Percentiles rank a stretch among this genome's conserved stretches.
phyloP scores from a whole-genome alignment of 1,140 invertebrate species.

The Drosophila ogumai region DNA sequence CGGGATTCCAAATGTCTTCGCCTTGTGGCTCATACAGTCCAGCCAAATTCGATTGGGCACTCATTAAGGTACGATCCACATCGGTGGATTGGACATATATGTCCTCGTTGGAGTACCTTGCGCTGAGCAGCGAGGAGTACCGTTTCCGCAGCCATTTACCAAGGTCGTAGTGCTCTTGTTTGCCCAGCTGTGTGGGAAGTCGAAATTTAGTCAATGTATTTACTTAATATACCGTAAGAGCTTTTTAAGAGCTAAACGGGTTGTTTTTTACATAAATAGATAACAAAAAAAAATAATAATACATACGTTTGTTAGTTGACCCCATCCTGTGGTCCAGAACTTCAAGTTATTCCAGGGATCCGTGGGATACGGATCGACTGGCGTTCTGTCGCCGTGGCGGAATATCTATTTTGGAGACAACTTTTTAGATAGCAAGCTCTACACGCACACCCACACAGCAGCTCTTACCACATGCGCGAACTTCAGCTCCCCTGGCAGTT shows the following conservation, averaged over 20 bases:
- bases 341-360: conserved; percentile 90
- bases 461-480: conserved; percentile 82
- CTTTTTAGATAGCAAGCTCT: not conserved
- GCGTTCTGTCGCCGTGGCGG: conserved; percentile 94
- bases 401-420: conserved; percentile 85
- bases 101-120: conserved; percentile 86
- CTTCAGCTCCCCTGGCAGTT: conserved; percentile 68
- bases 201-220: not conserved
- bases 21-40: conserved; percentile 90
- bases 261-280: not conserved
- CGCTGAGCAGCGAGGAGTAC: conserved; percentile 87
- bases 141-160: conserved; percentile 92
- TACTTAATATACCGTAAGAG: not conserved
- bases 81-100: conserved; percentile 92
- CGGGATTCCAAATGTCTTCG: conserved; percentile 88
- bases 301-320: conserved; percentile 92
- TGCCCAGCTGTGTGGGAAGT: conserved; percentile 89
- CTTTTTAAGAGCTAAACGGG: not conserved
- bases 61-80: conserved; percentile 95
- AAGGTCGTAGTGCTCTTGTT: conserved; percentile 90
- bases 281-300: not conserved
- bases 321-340: conserved; percentile 91
- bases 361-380: conserved; percentile 90
- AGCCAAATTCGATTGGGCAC: conserved; percentile 93
- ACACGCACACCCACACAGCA: not conserved